Evolutionary conservation across 2,888 invertebrate species (phyloP).

Genomic region (Brenthis daphne): DNA sequence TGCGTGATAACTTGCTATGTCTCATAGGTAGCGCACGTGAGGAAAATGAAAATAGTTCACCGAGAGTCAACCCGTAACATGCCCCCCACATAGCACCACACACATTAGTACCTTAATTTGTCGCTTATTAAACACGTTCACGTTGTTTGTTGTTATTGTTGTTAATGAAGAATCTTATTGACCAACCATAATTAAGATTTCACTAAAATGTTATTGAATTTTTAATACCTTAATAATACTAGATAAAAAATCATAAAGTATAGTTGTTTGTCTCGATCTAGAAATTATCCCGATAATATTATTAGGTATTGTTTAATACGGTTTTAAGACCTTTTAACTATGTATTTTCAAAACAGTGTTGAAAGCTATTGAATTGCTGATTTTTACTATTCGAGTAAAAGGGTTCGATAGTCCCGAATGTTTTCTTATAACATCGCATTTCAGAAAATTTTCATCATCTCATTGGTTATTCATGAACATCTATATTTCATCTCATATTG

Average conservation of each 20-base stretch:
- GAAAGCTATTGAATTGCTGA: conserved; percentile 1
- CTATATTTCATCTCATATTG: conserved; percentile 34
- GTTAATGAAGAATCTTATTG: conserved; percentile 10
- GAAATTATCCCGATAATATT: no score
- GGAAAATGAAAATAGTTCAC: conserved; percentile 48
- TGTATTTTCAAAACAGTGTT: background rate
- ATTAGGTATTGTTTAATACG: background rate
- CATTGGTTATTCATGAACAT: conserved; percentile 37
- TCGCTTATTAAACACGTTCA: conserved; percentile 45
- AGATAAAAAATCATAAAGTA: background rate
- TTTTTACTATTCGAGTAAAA: conserved; percentile 41
- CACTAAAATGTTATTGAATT: background rate
- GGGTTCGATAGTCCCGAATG: conserved; percentile 42
- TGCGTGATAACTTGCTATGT: conserved; percentile 55
- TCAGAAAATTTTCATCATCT: conserved; percentile 30
- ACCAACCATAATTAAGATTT: background rate
- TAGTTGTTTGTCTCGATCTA: no score
- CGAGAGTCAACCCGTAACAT: conserved; percentile 20
- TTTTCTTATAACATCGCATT: conserved; percentile 47
- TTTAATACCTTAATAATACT: background rate
- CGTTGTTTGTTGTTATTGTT: background rate
- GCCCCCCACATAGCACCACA: conserved; percentile 4
- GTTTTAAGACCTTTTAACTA: background rate
- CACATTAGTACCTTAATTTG: conserved; percentile 37
- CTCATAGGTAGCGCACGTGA: conserved; percentile 70